Percentiles rank a stretch among this genome's conserved stretches.
Evolutionary conservation across 2,888 invertebrate genomes (phyloP).

Genomic region (Standfussiana lucernea): DNA sequence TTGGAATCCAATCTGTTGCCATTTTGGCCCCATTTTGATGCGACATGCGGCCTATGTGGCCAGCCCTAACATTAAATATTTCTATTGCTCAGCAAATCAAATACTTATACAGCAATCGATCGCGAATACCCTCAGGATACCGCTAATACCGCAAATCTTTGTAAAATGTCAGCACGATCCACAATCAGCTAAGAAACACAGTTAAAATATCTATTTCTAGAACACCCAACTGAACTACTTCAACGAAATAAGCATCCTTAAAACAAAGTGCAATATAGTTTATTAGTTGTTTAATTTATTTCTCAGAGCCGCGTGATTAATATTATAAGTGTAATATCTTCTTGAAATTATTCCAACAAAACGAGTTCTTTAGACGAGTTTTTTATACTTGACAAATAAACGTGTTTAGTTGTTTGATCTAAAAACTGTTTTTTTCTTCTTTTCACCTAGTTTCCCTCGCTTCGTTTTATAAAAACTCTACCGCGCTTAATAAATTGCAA

Average conservation of each 20-base stretch:
- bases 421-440: conserved; percentile 10
- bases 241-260: conserved; percentile 15
- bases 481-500: conserved; percentile 31
- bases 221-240: not conserved
- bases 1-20: no score
- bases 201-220: conserved; percentile 14
- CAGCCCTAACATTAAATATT: no score
- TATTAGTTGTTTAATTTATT: no score
- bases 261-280: conserved; percentile 33
- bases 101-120: no score
- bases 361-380: conserved; percentile 26
- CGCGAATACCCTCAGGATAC: no score
- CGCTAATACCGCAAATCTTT: not conserved
- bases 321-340: conserved; percentile 35
- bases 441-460: conserved; percentile 31
- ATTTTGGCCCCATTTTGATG: no score
- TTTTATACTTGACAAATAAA: conserved; percentile 17
- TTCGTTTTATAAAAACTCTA: conserved; percentile 23
- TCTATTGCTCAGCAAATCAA: no score
- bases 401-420: conserved; percentile 26
- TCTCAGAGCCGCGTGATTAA: conserved; percentile 8
- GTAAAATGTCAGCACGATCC: not conserved
- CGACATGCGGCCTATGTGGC: no score
- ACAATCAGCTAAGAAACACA: conserved; percentile 2
- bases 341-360: conserved; percentile 39